Evolutionary conservation across 2,888 invertebrate genomes (phyloP).

Genomic region (Junonia oenone): DNA sequence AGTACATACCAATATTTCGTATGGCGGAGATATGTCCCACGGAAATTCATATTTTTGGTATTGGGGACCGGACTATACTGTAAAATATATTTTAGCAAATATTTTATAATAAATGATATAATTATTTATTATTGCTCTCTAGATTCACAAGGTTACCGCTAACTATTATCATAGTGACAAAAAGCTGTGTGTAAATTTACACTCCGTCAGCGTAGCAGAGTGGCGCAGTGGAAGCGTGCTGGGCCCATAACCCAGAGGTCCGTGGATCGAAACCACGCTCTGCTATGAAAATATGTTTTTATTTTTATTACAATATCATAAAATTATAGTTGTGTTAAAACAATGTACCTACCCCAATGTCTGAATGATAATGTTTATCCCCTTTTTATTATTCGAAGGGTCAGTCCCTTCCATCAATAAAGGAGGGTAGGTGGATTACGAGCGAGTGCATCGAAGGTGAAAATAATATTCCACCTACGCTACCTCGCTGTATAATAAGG

Average conservation of each 20-base stretch:
- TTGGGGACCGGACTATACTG: no score
- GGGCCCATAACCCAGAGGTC: constrained; percentile 94
- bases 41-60: no score
- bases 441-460: constrained; percentile 43
- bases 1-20: no score
- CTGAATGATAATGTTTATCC: constrained; percentile 58
- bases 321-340: background rate
- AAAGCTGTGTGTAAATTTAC: background rate
- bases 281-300: constrained; percentile 62
- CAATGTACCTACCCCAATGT: constrained; percentile 1
- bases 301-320: background rate
- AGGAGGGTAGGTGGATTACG: constrained; percentile 46
- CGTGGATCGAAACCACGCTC: constrained; percentile 94
- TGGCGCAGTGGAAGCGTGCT: constrained; percentile 92
- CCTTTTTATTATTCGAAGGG: constrained; percentile 57
- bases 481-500: background rate
- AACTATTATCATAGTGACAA: background rate
- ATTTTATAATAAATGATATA: no score
- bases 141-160: background rate
- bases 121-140: background rate
- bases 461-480: constrained; percentile 33
- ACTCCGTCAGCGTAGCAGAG: constrained; percentile 75
- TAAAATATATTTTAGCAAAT: no score
- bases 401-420: constrained; percentile 45
- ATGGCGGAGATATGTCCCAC: no score